Evolutionary conservation across 2,888 invertebrate species (phyloP).

Genomic region (Cynaeus angustus): DNA sequence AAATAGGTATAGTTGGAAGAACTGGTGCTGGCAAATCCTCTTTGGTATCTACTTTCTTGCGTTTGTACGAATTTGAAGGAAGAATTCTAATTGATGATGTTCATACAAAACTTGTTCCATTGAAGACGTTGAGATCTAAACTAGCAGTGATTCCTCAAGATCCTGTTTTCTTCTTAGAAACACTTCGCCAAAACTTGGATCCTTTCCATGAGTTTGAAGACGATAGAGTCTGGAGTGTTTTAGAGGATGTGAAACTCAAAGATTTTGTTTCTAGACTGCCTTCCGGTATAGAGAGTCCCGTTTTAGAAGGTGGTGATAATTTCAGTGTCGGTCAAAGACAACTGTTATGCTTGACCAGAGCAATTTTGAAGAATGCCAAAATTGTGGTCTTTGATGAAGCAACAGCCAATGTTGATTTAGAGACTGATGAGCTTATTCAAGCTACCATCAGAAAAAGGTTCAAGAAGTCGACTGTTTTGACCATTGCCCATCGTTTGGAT

Average conservation of each 20-base stretch:
- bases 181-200: constrained; percentile 90
- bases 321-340: constrained; percentile 73
- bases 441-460: constrained; percentile 84
- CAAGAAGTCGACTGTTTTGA: constrained; percentile 84
- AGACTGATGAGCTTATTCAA: constrained; percentile 85
- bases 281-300: constrained; percentile 70
- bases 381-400: constrained; percentile 77
- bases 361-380: constrained; percentile 70
- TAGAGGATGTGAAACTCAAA: constrained; percentile 87
- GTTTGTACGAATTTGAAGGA: constrained; percentile 4
- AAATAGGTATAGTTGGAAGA: neutral
- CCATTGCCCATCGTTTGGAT: constrained; percentile 87
- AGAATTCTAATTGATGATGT: constrained; percentile 84
- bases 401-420: constrained; percentile 86
- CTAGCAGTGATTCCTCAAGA: constrained; percentile 91
- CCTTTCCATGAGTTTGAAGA: constrained; percentile 89
- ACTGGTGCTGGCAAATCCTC: constrained; percentile 12
- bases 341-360: constrained; percentile 78
- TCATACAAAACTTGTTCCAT: constrained; percentile 79
- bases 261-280: constrained; percentile 77
- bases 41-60: neutral
- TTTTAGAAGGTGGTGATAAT: constrained; percentile 74
- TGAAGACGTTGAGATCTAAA: constrained; percentile 82
- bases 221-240: constrained; percentile 84
- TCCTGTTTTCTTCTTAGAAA: constrained; percentile 89